phyloP scores from a whole-genome alignment of 1,140 invertebrate species.

The Drosophila nannoptera region DNA sequence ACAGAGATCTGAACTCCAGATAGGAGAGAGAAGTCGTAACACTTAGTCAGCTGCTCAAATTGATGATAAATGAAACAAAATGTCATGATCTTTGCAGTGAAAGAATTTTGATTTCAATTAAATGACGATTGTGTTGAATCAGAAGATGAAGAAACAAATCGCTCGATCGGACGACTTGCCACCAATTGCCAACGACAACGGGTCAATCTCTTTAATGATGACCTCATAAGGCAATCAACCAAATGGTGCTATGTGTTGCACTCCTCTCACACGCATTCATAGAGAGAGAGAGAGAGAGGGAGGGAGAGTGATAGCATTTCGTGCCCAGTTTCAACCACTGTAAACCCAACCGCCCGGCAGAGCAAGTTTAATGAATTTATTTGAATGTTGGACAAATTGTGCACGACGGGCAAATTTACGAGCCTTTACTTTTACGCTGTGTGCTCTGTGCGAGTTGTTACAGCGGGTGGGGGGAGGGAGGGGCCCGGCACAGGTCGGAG shows the following conservation, averaged over 20 bases:
- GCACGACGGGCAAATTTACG: conserved; percentile 74
- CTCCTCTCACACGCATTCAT: not conserved
- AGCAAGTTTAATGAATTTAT: conserved; percentile 74
- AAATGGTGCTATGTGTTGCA: conserved; percentile 18
- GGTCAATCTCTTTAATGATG: conserved; percentile 50
- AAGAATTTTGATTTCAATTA: conserved; percentile 62
- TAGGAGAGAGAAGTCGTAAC: not conserved
- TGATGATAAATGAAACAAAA: conserved; percentile 20
- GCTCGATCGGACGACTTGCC: conserved; percentile 23
- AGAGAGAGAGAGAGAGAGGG: no score
- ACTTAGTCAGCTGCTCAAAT: conserved; percentile 18
- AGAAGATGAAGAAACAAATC: conserved; percentile 46
- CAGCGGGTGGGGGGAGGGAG: not conserved
- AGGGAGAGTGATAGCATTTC: conserved; percentile 17
- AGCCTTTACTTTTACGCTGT: conserved; percentile 47
- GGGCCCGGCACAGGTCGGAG: not conserved
- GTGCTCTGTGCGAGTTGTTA: conserved; percentile 2
- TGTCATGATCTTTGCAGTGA: conserved; percentile 13
- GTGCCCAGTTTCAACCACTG: conserved; percentile 23
- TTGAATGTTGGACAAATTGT: conserved; percentile 78
- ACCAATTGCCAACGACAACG: conserved; percentile 25
- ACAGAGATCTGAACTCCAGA: not conserved
- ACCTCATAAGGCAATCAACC: conserved; percentile 47
- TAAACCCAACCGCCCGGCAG: conserved; percentile 3
- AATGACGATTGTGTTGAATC: conserved; percentile 57